Evolutionary conservation across 2,888 invertebrate species (phyloP).

Genomic region (Noctua janthina): DNA sequence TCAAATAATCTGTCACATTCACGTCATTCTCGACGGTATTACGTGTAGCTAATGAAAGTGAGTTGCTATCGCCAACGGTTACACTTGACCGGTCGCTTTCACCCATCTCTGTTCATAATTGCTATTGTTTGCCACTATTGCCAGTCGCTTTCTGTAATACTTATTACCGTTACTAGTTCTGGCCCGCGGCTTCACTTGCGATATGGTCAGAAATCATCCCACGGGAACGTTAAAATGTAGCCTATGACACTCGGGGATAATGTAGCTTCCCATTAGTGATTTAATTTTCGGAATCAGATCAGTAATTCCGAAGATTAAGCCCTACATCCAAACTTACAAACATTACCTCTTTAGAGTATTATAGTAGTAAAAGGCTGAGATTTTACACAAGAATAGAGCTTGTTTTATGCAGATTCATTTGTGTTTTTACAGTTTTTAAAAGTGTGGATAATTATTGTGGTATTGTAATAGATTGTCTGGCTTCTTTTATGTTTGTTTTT

Average conservation of each 20-base stretch:
- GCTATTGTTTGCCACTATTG: constrained; percentile 45
- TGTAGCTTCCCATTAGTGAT: neutral
- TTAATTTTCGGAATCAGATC: neutral
- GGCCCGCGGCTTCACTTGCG: neutral
- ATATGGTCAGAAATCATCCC: neutral
- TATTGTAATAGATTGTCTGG: constrained; percentile 15
- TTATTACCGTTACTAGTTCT: constrained; percentile 19
- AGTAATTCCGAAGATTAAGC: neutral
- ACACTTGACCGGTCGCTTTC: constrained; percentile 80
- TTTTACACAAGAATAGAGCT: constrained; percentile 14
- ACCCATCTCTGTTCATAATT: constrained; percentile 67
- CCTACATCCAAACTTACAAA: neutral
- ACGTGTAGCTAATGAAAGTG: constrained; percentile 64
- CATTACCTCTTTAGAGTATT: neutral
- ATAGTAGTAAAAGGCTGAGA: constrained; percentile 11
- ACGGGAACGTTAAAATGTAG: neutral
- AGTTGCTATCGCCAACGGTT: constrained; percentile 50
- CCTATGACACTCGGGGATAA: neutral
- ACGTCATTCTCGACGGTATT: constrained; percentile 34
- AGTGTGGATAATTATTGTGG: constrained; percentile 45
- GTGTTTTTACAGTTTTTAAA: constrained; percentile 39
- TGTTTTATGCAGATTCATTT: constrained; percentile 40
- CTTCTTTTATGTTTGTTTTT: constrained; percentile 33
- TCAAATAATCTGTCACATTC: constrained; percentile 17
- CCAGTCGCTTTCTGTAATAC: constrained; percentile 35